These are phyloP conservation scores for Flabesymbios commensalis DNA, from an alignment of 2,888 invertebrate species.

Conservation along the genomic window DNA sequence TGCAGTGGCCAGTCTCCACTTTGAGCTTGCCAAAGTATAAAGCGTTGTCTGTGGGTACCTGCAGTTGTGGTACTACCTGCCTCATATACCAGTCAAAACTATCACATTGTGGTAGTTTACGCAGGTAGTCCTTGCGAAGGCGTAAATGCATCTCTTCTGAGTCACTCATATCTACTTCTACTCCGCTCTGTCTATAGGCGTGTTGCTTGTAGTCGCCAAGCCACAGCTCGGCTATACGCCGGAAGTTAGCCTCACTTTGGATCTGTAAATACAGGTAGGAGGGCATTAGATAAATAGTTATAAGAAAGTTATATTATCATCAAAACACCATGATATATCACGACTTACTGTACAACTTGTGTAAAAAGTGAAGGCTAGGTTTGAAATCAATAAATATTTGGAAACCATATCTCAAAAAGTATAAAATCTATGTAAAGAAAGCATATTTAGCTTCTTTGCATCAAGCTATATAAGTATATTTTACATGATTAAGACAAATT, in stretches of 20 bases:
- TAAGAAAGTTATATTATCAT: too few relatives aligned
- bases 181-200: slow-evolving; percentile 15
- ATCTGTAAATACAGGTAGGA: too few relatives aligned
- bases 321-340: too few relatives aligned
- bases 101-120: slow-evolving; percentile 10
- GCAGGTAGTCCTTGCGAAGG: slow-evolving; percentile 8
- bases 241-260: slow-evolving; percentile 22
- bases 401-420: too few relatives aligned
- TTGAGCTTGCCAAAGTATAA: slow-evolving; percentile 24
- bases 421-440: too few relatives aligned
- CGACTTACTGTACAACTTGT: too few relatives aligned
- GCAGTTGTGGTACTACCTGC: slow-evolving; percentile 22
- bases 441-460: too few relatives aligned
- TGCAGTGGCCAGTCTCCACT: slow-evolving; percentile 22
- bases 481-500: too few relatives aligned
- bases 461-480: too few relatives aligned
- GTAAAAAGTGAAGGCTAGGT: too few relatives aligned
- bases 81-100: slow-evolving; percentile 20
- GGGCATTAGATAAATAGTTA: too few relatives aligned
- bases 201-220: slow-evolving; percentile 14
- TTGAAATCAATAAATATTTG: too few relatives aligned
- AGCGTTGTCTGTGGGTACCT: slow-evolving; percentile 11
- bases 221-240: slow-evolving; percentile 30
- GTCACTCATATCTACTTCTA: neutral
- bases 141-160: neutral